Base-by-base conservation (phyloP, 2,113 vertebrate species). In the Bucco capensis region DNA sequence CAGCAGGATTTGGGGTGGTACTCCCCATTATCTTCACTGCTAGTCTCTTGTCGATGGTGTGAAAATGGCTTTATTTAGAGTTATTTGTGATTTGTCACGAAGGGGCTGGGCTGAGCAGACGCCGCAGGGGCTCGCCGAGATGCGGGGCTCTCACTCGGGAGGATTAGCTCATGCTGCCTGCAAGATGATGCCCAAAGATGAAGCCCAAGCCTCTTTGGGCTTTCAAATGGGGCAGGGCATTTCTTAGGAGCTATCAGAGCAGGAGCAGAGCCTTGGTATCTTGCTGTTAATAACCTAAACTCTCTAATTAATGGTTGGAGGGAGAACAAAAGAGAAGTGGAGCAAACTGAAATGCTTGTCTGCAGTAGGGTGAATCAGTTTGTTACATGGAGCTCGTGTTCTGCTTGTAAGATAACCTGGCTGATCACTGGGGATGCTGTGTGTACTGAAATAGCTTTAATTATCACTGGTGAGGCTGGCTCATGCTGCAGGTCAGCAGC, bases 141-240 rank as follows among this genome's bases (percentile, higher is more conserved):
- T 22, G 42, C 24, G 1, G 14, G 35, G 35, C 28, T 42, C 70
- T 86, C 22, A 4, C 23, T 56, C 76, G 0, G 15, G 16, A 49
- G 86, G 53, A 74, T 95, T 86, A 83, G 31, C 51, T 86, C 75
- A 22, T 85, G 35, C 42, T 84, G 53, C 57, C 64, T 76, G 66
- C 75, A 60, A 79, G 93, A 27, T 85, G 35, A 37, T 84, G 54
- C 78, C 40, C 90, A n/a, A 21, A 12, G 58, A 30, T 78, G 44
- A 81, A 24, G 23, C 4, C 60, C 2, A 2, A 25, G 15, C 31
- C 31, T 30, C 2, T n/a, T 35, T 0, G 24, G 66, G 13, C 19
- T 80, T 92, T 49, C 3, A 19, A 0, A 10, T 3, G 2, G 3
- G 50, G 42, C n/a, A 30, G 14, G 19, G 19, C 14, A 1, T 69